A percentile compares a stretch with the other conserved stretches of the same genome.
These are phyloP conservation scores for Oreocharis arfaki DNA, from an alignment of 2,113 vertebrate genomes.

Conservation along the genomic window DNA sequence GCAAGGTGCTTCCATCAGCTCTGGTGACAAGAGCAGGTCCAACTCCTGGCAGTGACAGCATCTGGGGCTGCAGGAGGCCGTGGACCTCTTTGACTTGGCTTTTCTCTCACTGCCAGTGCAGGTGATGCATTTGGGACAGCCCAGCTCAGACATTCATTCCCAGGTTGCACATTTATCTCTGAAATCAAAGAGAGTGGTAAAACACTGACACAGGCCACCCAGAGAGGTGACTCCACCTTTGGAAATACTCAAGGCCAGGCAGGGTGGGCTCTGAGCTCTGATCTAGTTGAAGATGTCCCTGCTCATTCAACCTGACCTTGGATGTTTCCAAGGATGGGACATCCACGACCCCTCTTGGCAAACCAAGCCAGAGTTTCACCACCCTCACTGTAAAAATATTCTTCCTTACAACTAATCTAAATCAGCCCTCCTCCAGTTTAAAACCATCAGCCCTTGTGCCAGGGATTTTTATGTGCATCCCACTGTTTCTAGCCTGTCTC, in stretches of 20 bases:
- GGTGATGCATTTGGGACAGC: not conserved
- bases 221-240: not conserved
- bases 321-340: not conserved
- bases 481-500: not conserved
- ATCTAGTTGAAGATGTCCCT: not conserved
- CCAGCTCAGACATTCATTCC: not conserved
- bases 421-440: not conserved
- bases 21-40: not conserved
- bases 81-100: not conserved
- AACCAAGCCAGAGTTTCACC: not conserved
- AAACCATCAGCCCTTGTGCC: not conserved
- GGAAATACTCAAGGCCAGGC: not conserved
- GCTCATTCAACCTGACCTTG: not conserved
- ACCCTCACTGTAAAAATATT: not conserved
- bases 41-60: not conserved
- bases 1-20: not conserved
- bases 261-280: not conserved
- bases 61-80: not conserved
- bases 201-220: not conserved
- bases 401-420: not conserved
- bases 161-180: not conserved
- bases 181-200: not conserved
- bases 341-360: not conserved
- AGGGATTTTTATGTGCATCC: not conserved
- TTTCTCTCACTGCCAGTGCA: not conserved